Conservation (phyloP, 2,113 vertebrate species). For the Apodemus speciosus region DNA sequence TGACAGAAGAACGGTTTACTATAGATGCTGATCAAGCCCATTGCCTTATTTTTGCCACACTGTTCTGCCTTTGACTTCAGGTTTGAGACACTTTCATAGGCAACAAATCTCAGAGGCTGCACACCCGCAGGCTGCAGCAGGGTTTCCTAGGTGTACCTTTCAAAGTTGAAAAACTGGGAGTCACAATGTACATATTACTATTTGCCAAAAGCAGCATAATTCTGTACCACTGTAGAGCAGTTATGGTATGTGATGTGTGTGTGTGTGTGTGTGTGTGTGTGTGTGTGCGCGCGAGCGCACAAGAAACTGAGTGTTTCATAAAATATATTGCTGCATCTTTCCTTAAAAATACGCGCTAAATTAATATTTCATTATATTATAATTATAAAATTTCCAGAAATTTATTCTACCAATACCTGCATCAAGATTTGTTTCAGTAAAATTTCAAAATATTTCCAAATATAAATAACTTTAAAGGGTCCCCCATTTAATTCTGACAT, state of each 20-base stretch:
- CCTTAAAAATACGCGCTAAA: neutral
- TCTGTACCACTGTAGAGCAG: neutral
- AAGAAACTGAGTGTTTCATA: neutral
- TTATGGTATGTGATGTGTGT: neutral
- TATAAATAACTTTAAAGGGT: slow-evolving; percentile 20
- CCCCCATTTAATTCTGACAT: neutral
- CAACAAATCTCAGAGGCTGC: neutral
- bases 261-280: neutral
- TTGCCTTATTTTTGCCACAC: neutral
- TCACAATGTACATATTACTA: neutral
- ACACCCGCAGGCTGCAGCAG: neutral
- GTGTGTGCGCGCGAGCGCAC: neutral
- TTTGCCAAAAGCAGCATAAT: neutral
- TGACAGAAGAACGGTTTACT: neutral
- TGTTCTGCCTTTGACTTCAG: neutral
- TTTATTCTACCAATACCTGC: neutral
- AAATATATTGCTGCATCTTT: neutral
- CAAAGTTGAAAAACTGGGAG: neutral
- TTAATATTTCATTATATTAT: neutral
- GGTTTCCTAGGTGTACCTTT: neutral
- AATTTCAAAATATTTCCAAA: neutral
- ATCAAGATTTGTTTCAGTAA: slow-evolving; percentile 7
- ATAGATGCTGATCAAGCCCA: neutral
- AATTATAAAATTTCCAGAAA: neutral
- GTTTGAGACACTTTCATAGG: neutral